Percentiles rank a stretch among this genome's conserved stretches.
phyloP scores from a whole-genome alignment of 2,888 invertebrate species.

The Polietes domitor region DNA sequence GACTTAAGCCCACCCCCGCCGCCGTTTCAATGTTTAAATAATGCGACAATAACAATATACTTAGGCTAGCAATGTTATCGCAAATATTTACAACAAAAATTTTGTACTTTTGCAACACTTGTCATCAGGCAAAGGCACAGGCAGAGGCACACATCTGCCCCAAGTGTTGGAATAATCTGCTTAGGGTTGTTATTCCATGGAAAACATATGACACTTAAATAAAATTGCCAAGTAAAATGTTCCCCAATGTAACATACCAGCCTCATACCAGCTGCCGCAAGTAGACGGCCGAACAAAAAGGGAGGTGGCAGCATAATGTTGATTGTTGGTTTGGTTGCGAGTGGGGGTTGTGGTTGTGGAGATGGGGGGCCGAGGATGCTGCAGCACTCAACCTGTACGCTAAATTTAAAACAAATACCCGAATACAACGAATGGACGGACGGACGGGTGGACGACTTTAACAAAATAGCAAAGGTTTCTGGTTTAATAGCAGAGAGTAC shows the following conservation, averaged over 20 bases:
- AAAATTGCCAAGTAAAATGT: conserved; percentile 11
- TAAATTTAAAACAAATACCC: conserved; percentile 65
- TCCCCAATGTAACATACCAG: conserved; percentile 11
- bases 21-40: not conserved
- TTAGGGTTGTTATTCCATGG: conserved; percentile 14
- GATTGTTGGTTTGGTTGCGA: not conserved
- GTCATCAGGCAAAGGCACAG: not conserved
- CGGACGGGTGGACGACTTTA: conserved; percentile 49
- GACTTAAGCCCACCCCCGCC: no score
- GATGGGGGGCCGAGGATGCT: conserved; percentile 36
- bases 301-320: not conserved
- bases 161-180: conserved; percentile 18
- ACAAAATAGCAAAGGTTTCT: conserved; percentile 61
- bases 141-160: conserved; percentile 18
- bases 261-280: not conserved
- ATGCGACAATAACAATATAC: not conserved
- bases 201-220: conserved; percentile 30
- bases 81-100: conserved; percentile 13
- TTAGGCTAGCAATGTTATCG: not conserved
- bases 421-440: conserved; percentile 13
- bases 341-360: not conserved
- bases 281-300: not conserved
- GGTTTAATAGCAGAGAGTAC: conserved; percentile 60
- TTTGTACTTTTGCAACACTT: not conserved
- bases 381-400: conserved; percentile 56